Conservation (phyloP, 2,113 vertebrate genomes). For the Conger conger region DNA sequence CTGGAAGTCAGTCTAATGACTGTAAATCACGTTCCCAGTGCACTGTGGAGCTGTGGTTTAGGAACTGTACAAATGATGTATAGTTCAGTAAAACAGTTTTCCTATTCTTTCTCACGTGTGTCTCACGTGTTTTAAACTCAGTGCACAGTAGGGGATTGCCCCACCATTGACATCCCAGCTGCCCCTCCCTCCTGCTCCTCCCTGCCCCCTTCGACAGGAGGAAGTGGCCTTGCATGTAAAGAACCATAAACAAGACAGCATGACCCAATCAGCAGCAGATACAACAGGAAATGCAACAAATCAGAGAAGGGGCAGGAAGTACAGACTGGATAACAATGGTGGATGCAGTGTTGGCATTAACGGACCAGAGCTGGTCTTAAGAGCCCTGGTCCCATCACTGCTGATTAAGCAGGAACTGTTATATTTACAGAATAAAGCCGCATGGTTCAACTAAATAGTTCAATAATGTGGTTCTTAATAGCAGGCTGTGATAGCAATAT, state of each 20-base stretch:
- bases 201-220: conserved; percentile 27
- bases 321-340: conserved; percentile 44
- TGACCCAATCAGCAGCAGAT: conserved; percentile 35
- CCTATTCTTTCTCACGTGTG: not conserved
- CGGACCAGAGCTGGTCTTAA: conserved; percentile 28
- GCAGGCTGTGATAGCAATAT: too few relatives aligned
- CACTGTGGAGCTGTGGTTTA: not conserved
- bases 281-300: conserved; percentile 47
- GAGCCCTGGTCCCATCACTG: conserved; percentile 10
- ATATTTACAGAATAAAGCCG: not conserved
- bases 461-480: too few relatives aligned
- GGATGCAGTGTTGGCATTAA: conserved; percentile 28
- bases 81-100: not conserved
- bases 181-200: not conserved
- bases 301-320: conserved; percentile 55
- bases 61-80: not conserved
- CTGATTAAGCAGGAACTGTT: conserved; percentile 24
- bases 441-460: too few relatives aligned
- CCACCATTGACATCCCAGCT: not conserved
- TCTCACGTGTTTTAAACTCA: not conserved
- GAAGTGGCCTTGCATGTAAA: conserved; percentile 50
- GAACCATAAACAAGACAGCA: conserved; percentile 38
- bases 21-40: not conserved
- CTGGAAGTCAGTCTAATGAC: not conserved
- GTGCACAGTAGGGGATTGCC: not conserved